A percentile compares a stretch with the other conserved stretches of the same genome.
These are phyloP conservation scores for Lepidocolaptes lacrymiger DNA, from an alignment of 2,797 vertebrate genomes.

Conservation along the genomic window DNA sequence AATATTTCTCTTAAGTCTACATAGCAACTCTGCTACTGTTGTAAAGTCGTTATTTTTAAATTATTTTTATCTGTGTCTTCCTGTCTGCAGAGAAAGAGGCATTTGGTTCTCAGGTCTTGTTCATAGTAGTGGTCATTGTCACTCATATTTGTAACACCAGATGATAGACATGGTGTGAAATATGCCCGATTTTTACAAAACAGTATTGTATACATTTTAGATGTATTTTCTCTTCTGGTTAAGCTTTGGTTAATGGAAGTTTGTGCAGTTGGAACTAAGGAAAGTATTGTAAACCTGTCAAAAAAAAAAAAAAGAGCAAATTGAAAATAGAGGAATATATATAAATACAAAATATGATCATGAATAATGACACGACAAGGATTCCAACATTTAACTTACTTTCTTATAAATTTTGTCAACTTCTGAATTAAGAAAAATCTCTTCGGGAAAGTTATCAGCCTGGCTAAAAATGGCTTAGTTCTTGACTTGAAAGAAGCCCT, in stretches of 20 bases:
- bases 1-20: background rate
- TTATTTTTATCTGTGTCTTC: background rate
- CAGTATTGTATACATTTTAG: background rate
- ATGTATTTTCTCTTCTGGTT: background rate
- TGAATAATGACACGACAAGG: background rate
- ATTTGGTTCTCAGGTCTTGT: background rate
- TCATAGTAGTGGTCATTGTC: background rate
- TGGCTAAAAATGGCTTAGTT: background rate
- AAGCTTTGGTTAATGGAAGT: background rate
- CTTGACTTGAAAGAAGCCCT: background rate
- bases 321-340: background rate
- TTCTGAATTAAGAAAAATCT: background rate
- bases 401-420: background rate
- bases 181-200: background rate
- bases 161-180: background rate
- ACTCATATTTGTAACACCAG: background rate
- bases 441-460: background rate
- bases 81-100: background rate
- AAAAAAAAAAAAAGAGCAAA: background rate
- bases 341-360: background rate
- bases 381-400: background rate
- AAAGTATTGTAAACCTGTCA: background rate
- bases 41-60: background rate
- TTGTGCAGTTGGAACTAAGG: background rate
- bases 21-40: background rate